phyloP scores from a whole-genome alignment of 1,140 invertebrate genomes.

The Lordiphosa collinella region DNA sequence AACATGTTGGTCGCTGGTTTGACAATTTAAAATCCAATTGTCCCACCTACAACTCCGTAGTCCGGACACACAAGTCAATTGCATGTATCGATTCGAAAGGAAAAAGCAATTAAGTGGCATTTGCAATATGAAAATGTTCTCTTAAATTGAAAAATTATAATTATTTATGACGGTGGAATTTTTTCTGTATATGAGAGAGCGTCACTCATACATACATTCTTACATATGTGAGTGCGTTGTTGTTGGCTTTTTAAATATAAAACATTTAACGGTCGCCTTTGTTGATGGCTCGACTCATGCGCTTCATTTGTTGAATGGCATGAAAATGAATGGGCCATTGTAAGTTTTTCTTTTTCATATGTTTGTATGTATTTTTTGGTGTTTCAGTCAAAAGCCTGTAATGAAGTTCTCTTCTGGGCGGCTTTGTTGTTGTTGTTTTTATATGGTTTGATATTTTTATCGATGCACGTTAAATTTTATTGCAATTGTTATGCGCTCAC shows the following conservation, averaged over 20 bases:
- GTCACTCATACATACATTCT: constrained; percentile 28
- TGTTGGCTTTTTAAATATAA: constrained; percentile 68
- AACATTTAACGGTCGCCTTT: constrained; percentile 70
- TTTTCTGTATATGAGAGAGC: constrained; percentile 10
- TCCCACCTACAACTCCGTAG: neutral
- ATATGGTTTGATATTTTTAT: constrained; percentile 71
- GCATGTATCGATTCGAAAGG: constrained; percentile 30
- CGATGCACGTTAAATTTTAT: constrained; percentile 77
- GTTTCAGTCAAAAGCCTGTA: constrained; percentile 67
- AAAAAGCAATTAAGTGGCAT: constrained; percentile 39
- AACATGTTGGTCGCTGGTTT: neutral
- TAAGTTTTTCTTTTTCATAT: constrained; percentile 38
- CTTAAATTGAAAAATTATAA: constrained; percentile 73
- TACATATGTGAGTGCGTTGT: constrained; percentile 12
- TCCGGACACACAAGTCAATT: constrained; percentile 39
- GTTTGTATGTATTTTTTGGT: constrained; percentile 19
- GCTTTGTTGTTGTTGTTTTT: constrained; percentile 44
- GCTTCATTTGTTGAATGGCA: constrained; percentile 65
- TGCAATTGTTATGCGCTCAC: constrained; percentile 71
- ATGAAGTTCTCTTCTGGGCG: constrained; percentile 67
- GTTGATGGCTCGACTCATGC: constrained; percentile 61
- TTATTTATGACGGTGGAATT: constrained; percentile 46
- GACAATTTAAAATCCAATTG: constrained; percentile 46
- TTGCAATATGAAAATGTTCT: constrained; percentile 39
- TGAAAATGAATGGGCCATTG: constrained; percentile 54